Evolutionary conservation across 2,888 invertebrate species (phyloP), one percentile per base, ranked within the genome.

Genomic region (Dermolepida albohirtum): DNA sequence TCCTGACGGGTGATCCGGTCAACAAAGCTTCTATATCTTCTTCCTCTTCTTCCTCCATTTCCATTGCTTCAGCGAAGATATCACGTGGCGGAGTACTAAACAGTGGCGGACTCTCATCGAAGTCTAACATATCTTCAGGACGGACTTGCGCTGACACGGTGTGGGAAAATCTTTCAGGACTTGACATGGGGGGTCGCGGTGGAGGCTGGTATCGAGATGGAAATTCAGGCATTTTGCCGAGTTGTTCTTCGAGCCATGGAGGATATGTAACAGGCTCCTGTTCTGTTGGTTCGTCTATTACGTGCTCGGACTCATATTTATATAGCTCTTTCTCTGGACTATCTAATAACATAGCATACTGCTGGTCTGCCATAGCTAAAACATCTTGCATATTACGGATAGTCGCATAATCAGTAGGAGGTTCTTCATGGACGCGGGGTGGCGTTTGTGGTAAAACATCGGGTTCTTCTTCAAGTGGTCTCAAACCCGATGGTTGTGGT

Each of bases 211-310:
- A 50, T n/a, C 12, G 44, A 8, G 40, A 43, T 7, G 64, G 29
- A 62, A 51, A 14, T 29, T 11, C 5, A 6, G 47, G 47, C 14
- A 11, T 14, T 16, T 14, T 10, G 12, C 6, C 11, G 1, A 10
- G 12, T 11, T 59, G 50, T 12, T 59, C 44, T 47, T 67, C 69
- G 12, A 57, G 64, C n/a, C 47, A 22, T 27, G 64, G 59, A 8
- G 11, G 22, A 34, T 68, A 41, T 8, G 29, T 29, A 11, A 43
- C 22, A 11, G 64, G 64, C 11, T 40, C 2, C 12, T 49, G 64
- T 1, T 16, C 29, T 7, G 47, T 16, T 16, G 47, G 47, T 34
- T 49, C 43, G 39, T 62, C 59, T 16, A 62, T 10, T 34, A 47
- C 10, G n/a, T 29, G 39, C 29, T 34, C 34, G 7, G 11, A 14